A percentile compares a stretch with the other conserved stretches of the same genome.
phyloP scores from a whole-genome alignment of 2,888 invertebrate genomes.

The Ormyrus thymus region DNA sequence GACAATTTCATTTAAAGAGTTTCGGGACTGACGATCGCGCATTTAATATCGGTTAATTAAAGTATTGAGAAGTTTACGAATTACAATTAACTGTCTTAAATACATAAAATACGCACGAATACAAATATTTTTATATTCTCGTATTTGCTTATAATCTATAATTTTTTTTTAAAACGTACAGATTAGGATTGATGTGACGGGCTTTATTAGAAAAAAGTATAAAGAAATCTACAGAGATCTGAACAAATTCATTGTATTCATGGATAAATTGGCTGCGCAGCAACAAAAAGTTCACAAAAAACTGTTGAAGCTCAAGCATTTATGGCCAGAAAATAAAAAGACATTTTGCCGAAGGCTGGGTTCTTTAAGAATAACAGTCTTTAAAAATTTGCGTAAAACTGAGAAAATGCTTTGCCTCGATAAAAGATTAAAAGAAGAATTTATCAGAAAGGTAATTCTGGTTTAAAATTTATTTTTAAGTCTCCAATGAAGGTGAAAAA shows the following conservation, averaged over 20 bases:
- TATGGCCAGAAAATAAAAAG: slow-evolving; percentile 52
- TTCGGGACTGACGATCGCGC: too few species aligned
- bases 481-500: too few species aligned
- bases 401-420: slow-evolving; percentile 63
- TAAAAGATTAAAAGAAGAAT: slow-evolving; percentile 57
- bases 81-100: too few species aligned
- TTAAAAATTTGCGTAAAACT: slow-evolving; percentile 59
- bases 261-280: slow-evolving; percentile 60
- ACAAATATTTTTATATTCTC: too few species aligned
- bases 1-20: too few species aligned
- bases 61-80: too few species aligned
- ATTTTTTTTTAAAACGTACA: slow-evolving; percentile 25
- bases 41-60: too few species aligned
- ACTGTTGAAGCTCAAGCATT: slow-evolving; percentile 59
- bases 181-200: slow-evolving; percentile 57
- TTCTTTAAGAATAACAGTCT: slow-evolving; percentile 60
- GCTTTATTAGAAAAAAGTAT: slow-evolving; percentile 62
- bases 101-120: too few species aligned
- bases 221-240: slow-evolving; percentile 58
- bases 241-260: slow-evolving; percentile 59
- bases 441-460: slow-evolving; percentile 59
- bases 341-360: slow-evolving; percentile 61
- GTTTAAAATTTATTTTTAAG: neutral
- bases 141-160: too few species aligned
- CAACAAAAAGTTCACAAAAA: slow-evolving; percentile 61